Conservation (phyloP, 2,888 invertebrate genomes). For the Stegophylla sp. region DNA sequence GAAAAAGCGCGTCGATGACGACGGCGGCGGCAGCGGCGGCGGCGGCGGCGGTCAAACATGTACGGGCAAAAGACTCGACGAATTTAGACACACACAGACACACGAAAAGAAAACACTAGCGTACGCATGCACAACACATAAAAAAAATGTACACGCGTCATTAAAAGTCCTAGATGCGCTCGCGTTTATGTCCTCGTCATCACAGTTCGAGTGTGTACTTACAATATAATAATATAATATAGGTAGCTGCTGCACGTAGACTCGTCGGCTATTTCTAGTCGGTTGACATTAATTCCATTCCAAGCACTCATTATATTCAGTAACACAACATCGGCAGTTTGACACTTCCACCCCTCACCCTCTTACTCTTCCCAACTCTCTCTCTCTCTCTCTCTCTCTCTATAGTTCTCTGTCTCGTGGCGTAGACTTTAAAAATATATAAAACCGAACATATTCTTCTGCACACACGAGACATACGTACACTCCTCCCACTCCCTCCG, state of each 20-base stretch:
- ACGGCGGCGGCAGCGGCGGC: no score
- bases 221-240: background rate
- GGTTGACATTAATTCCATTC: conserved; percentile 28
- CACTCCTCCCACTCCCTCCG: no score
- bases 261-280: conserved; percentile 30
- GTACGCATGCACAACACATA: no score
- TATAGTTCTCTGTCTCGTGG: background rate
- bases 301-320: conserved; percentile 31
- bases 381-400: background rate
- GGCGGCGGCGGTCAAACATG: background rate
- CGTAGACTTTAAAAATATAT: no score
- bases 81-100: no score
- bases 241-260: background rate
- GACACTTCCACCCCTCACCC: background rate
- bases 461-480: no score
- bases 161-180: background rate
- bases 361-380: background rate
- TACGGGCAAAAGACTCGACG: no score
- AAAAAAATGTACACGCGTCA: conserved; percentile 19
- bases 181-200: background rate
- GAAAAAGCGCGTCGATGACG: no score
- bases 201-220: background rate
- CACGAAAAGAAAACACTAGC: no score
- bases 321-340: conserved; percentile 21
- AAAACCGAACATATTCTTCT: no score